Percentiles rank a stretch among this genome's conserved stretches.
phyloP scores from a whole-genome alignment of 2,797 vertebrate genomes.

The Enteromius anoplus region DNA sequence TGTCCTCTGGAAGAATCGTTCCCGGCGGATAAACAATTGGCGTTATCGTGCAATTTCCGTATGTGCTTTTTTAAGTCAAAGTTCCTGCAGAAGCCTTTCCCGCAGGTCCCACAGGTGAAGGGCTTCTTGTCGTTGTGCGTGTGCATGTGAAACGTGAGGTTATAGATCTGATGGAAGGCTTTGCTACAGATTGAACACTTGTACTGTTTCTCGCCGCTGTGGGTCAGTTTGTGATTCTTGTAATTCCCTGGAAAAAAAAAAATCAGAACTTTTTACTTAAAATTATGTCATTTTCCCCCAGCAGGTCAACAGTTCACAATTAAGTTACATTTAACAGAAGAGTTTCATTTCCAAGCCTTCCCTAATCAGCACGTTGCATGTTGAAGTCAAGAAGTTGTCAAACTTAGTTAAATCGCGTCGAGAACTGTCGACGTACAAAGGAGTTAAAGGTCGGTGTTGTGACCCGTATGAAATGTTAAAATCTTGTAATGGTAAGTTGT shows the following conservation, averaged over 20 bases:
- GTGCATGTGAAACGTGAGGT: constrained; percentile 92
- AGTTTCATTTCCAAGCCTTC: constrained; percentile 66
- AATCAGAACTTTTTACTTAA: no score
- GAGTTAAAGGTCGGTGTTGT: constrained; percentile 76
- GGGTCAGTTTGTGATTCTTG: constrained; percentile 91
- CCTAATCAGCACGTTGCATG: constrained; percentile 78
- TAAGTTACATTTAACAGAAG: constrained; percentile 63
- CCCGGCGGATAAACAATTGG: constrained; percentile 63
- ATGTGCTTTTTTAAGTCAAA: constrained; percentile 93
- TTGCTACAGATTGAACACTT: constrained; percentile 91
- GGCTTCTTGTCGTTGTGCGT: constrained; percentile 93
- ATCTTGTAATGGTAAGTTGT: constrained; percentile 73
- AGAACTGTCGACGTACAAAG: constrained; percentile 74
- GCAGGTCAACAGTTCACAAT: constrained; percentile 65
- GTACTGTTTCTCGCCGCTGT: constrained; percentile 91
- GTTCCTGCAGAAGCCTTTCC: constrained; percentile 92
- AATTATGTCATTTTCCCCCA: not conserved
- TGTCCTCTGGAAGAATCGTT: constrained; percentile 79
- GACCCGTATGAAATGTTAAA: constrained; percentile 82
- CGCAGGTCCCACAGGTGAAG: constrained; percentile 87
- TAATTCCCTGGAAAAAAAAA: constrained; percentile 80
- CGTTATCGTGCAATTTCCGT: constrained; percentile 86
- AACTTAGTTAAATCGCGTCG: constrained; percentile 86
- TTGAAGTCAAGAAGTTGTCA: constrained; percentile 89
- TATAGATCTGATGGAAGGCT: constrained; percentile 91